A percentile compares a stretch with the other conserved stretches of the same genome.
Evolutionary conservation across 35 echinoderm and acorn worm species (phyloP).

Genomic region (Heliocidaris erythrogramma): DNA sequence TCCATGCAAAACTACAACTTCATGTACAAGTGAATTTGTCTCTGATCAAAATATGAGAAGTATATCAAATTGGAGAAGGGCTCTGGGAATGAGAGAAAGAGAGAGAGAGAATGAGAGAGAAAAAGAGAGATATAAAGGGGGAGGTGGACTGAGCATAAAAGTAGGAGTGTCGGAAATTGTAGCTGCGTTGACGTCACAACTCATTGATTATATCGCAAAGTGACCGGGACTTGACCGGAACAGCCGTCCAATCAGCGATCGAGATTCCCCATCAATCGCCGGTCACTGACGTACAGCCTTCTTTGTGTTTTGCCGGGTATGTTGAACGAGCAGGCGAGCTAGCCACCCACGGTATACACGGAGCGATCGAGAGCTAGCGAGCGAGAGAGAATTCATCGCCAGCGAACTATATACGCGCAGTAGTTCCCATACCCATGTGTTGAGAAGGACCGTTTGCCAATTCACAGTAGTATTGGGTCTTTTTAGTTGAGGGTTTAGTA

Average conservation of each 20-base stretch:
- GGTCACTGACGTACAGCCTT: slow-evolving; percentile 40
- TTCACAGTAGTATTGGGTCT: slow-evolving; percentile 53
- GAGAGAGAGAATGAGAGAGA: neutral
- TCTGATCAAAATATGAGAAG: too few relatives aligned
- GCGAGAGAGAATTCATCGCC: neutral
- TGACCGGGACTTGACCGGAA: slow-evolving; percentile 52
- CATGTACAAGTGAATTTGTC: too few relatives aligned
- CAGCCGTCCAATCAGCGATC: neutral
- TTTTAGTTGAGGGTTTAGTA: slow-evolving; percentile 59
- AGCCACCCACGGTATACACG: slow-evolving; percentile 27
- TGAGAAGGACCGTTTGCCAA: slow-evolving; percentile 31
- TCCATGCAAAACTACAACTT: too few relatives aligned
- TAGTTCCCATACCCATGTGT: slow-evolving; percentile 50
- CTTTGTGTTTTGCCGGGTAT: slow-evolving; percentile 53
- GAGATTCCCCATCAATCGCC: slow-evolving; percentile 8
- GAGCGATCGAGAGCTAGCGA: neutral
- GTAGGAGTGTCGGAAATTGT: slow-evolving; percentile 36
- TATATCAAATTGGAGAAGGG: neutral
- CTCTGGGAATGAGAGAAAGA: neutral
- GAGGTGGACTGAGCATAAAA: neutral
- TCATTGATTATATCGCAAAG: slow-evolving; percentile 54
- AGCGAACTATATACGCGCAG: slow-evolving; percentile 5
- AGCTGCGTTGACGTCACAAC: slow-evolving; percentile 39
- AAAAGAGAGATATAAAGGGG: neutral
- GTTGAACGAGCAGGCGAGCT: slow-evolving; percentile 16